A percentile compares a stretch with the other conserved stretches of the same genome.
These are phyloP conservation scores for Zaprionus ghesquierei DNA, from an alignment of 1,140 invertebrate genomes.

Conservation along the genomic window DNA sequence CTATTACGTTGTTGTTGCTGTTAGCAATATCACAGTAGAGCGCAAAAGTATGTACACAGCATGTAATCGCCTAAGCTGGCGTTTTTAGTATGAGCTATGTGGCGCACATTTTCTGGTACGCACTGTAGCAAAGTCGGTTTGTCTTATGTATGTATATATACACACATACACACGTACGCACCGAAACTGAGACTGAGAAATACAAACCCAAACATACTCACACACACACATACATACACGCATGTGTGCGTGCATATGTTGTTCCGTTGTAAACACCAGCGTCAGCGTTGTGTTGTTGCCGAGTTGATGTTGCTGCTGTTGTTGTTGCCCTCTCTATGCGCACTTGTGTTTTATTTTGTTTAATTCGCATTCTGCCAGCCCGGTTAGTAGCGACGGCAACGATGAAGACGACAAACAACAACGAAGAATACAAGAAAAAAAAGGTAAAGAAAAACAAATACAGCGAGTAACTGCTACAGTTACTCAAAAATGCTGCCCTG, in stretches of 20 bases:
- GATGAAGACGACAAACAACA: background rate
- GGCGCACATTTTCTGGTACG: conserved; percentile 11
- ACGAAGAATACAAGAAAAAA: conserved; percentile 28
- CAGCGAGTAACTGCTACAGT: conserved; percentile 61
- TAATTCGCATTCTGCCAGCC: conserved; percentile 2
- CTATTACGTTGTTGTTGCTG: background rate
- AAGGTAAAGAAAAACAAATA: conserved; percentile 38
- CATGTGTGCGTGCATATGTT: background rate
- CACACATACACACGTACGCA: background rate
- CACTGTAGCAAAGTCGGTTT: conserved; percentile 25
- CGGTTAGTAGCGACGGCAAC: background rate
- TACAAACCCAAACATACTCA: background rate
- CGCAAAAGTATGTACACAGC: conserved; percentile 20
- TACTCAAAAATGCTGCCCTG: conserved; percentile 31
- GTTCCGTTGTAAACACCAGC: conserved; percentile 24
- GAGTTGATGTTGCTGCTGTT: background rate
- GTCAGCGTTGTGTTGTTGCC: background rate
- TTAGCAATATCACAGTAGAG: conserved; percentile 22
- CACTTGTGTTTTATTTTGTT: conserved; percentile 20
- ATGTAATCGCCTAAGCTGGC: conserved; percentile 8
- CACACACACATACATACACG: background rate
- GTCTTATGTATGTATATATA: conserved; percentile 28
- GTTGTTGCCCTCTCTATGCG: conserved; percentile 9
- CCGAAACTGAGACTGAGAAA: background rate
- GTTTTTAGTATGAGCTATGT: background rate